phyloP scores from a whole-genome alignment of 2,113 vertebrate genomes.

The Rhea pennata region DNA sequence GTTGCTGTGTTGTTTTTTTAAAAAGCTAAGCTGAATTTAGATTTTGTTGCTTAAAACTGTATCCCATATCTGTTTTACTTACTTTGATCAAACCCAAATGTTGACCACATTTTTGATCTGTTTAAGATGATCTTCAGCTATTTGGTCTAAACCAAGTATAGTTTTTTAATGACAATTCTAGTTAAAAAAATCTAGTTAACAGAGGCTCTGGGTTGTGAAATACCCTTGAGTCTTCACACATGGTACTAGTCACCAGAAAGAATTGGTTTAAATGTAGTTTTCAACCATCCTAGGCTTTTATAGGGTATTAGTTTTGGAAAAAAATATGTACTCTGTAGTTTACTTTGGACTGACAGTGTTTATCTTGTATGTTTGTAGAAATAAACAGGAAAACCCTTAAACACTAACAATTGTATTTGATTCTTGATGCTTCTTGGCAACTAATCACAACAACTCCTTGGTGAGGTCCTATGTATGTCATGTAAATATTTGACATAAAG shows the following conservation, averaged over 20 bases:
- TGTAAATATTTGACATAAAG: constrained; percentile 84
- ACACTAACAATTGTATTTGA: constrained; percentile 83
- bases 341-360: constrained; percentile 84
- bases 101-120: neutral
- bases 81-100: constrained; percentile 25
- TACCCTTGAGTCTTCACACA: constrained; percentile 70
- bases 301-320: constrained; percentile 69
- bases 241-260: constrained; percentile 41
- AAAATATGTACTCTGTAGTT: constrained; percentile 73
- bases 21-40: neutral
- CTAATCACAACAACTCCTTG: constrained; percentile 79
- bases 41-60: constrained; percentile 9
- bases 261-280: constrained; percentile 59
- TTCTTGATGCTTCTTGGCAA: constrained; percentile 82
- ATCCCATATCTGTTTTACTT: constrained; percentile 4
- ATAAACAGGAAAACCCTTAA: constrained; percentile 85
- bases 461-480: constrained; percentile 71
- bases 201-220: constrained; percentile 36
- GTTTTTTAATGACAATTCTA: constrained; percentile 59
- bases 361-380: constrained; percentile 81
- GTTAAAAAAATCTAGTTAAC: constrained; percentile 39
- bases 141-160: constrained; percentile 7
- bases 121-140: constrained; percentile 24
- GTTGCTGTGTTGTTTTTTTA: neutral
- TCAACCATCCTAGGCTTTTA: constrained; percentile 65